Evolutionary conservation across 37 sponge, comb jelly and placozoan genomes (phyloP), one percentile per base, ranked within the genome.

Genomic region (Halichondria panicea): DNA sequence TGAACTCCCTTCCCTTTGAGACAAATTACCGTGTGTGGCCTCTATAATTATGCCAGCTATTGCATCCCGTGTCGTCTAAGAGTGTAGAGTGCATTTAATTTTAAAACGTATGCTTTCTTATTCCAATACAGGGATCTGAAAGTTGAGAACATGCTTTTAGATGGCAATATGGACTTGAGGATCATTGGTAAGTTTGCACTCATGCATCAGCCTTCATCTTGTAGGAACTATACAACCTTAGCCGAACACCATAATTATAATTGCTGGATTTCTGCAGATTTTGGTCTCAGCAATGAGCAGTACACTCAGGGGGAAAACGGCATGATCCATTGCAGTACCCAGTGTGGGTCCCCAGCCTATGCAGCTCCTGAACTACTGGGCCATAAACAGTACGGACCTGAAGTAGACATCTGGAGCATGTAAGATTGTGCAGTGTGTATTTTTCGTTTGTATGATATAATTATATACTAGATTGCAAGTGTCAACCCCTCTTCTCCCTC

Each of bases 341-440:
- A 95, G 58, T 98, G 99, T 87, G 99, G 99, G 35, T 95, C 96
- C 11, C 99, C 99, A 60, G 99, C 99, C 63, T 98, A 98, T 63
- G 93, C 99, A 30, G 94, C 99, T n/a, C 99, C 99, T 4, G 99
- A 98, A 43, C 84, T 98, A 4, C 81, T 98, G 35, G 92, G 96
- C 9, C 89, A 93, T 38, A 93, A 95, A 55, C 35, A 78, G 30
- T 98, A 98, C 64, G 99, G 96, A 12, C 83, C 85, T n/a, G 86
- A 84, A 78, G 99, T 91, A 50, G 99, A 98, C 79, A 88, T 95
- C 25, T 98, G 99, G 99, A 98, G 99, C 87, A 86, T 98, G 97
- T 97, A 53, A 89, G 93, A 69, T 24, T 13, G n/a, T n/a, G n/a
- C n/a, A n/a, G n/a, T n/a, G n/a, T n/a, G n/a, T n/a, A n/a, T n/a